Percentiles rank a stretch among this genome's conserved stretches.
Conservation (phyloP, 2,888 invertebrate species). For the Microchrysa polita region DNA sequence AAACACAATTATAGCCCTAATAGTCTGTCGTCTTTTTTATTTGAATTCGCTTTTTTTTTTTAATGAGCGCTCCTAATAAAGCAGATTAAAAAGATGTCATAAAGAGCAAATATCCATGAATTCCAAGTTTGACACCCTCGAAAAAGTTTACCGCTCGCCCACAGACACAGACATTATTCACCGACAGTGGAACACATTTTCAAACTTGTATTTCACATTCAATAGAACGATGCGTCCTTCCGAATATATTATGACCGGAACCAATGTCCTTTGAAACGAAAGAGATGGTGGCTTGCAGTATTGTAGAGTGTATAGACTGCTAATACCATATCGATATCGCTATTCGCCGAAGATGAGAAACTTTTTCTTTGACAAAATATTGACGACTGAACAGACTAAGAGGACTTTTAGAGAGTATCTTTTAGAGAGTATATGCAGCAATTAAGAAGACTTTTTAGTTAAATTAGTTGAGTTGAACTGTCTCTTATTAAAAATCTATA, state of each 20-base stretch:
- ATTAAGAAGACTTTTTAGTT: slow-evolving; percentile 45
- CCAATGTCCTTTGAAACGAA: slow-evolving; percentile 8
- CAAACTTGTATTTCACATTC: slow-evolving; percentile 22
- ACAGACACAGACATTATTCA: not conserved
- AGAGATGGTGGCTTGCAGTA: not conserved
- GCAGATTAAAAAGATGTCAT: slow-evolving; percentile 50
- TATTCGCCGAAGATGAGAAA: slow-evolving; percentile 40
- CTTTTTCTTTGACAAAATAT: slow-evolving; percentile 49
- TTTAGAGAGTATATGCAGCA: too few relatives aligned
- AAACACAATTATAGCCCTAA: not conserved
- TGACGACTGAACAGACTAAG: slow-evolving; percentile 37
- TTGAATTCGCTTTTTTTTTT: too few relatives aligned
- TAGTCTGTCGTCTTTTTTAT: slow-evolving; percentile 43
- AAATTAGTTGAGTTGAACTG: slow-evolving; percentile 45
- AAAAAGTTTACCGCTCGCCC: not conserved
- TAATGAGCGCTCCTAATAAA: slow-evolving; percentile 51
- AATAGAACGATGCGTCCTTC: slow-evolving; percentile 28
- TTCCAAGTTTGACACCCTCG: slow-evolving; percentile 8
- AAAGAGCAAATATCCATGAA: slow-evolving; percentile 49
- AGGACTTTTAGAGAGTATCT: slow-evolving; percentile 33
- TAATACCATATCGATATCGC: not conserved
- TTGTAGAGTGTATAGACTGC: slow-evolving; percentile 6
- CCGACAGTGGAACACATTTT: slow-evolving; percentile 14
- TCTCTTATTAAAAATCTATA: slow-evolving; percentile 49
- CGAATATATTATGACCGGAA: slow-evolving; percentile 1